These are phyloP conservation scores for Pachycephus smyrnensis DNA, from an alignment of 2,888 invertebrate genomes.

Conservation along the genomic window DNA sequence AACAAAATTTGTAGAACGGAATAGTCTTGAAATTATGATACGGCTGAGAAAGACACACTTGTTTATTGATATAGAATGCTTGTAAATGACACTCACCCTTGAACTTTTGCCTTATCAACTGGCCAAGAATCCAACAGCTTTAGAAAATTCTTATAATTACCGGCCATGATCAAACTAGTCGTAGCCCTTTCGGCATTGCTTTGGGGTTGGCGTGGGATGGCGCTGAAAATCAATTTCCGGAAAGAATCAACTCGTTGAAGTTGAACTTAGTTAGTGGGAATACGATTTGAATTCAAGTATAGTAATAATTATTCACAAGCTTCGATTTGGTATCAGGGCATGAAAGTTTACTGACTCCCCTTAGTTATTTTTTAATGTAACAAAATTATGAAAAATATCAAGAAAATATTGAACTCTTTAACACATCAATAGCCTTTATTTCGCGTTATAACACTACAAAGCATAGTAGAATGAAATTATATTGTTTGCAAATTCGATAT, in stretches of 20 bases:
- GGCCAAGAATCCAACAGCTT: conserved; percentile 85
- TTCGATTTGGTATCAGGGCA: too few relatives aligned
- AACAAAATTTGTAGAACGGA: neutral
- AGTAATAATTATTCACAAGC: neutral
- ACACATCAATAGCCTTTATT: neutral
- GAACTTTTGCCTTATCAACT: conserved; percentile 77
- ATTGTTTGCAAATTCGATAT: neutral
- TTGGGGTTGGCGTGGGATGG: neutral
- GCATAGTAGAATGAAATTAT: neutral
- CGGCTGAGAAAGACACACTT: neutral
- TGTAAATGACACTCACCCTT: conserved; percentile 71
- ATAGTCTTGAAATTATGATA: neutral
- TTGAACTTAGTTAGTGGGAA: too few relatives aligned
- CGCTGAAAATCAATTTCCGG: neutral
- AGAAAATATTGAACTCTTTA: neutral
- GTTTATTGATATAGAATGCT: neutral
- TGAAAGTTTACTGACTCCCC: neutral
- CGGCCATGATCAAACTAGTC: conserved; percentile 69
- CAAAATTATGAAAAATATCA: neutral
- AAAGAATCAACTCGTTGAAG: neutral
- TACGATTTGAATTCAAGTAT: too few relatives aligned
- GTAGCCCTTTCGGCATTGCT: neutral
- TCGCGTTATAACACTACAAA: neutral
- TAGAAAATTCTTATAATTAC: conserved; percentile 79
- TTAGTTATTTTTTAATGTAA: too few relatives aligned